Conservation (phyloP, 2,113 vertebrate species). For the Odontesthes bonariensis region DNA sequence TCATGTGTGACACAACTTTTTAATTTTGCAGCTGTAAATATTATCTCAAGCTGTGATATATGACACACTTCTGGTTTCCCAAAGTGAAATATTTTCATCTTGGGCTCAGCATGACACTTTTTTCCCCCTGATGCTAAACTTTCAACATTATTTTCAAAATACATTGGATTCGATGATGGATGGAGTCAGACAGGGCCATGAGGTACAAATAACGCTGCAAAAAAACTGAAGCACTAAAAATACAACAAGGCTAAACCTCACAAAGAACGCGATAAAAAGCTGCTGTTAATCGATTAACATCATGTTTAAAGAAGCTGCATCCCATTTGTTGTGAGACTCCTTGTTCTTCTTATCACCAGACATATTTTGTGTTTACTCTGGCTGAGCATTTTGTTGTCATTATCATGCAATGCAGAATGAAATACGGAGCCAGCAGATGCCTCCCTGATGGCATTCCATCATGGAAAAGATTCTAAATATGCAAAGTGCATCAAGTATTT, state of each 20-base stretch:
- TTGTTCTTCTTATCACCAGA: neutral
- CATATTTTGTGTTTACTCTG: conserved; percentile 14
- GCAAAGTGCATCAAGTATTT: conserved; percentile 9
- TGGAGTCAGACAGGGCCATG: conserved; percentile 29
- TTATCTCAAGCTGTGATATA: conserved; percentile 42
- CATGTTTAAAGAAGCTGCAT: neutral
- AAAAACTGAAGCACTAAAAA: neutral
- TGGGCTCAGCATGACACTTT: conserved; percentile 10
- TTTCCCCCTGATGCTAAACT: conserved; percentile 31
- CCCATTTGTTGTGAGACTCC: neutral
- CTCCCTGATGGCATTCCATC: conserved; percentile 1
- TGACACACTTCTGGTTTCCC: conserved; percentile 19
- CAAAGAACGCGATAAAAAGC: neutral
- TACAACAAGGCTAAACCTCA: neutral
- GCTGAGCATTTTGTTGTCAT: conserved; percentile 4
- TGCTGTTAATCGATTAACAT: neutral
- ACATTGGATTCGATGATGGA: conserved; percentile 21
- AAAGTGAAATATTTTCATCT: neutral
- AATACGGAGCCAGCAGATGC: neutral
- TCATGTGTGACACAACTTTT: conserved; percentile 34
- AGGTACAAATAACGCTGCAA: neutral
- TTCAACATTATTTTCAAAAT: conserved; percentile 15
- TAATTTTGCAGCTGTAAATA: conserved; percentile 38
- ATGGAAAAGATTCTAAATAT: neutral
- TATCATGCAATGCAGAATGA: conserved; percentile 7